phyloP scores from a whole-genome alignment of 2,113 vertebrate genomes.

The Marcusenius ussheri region DNA sequence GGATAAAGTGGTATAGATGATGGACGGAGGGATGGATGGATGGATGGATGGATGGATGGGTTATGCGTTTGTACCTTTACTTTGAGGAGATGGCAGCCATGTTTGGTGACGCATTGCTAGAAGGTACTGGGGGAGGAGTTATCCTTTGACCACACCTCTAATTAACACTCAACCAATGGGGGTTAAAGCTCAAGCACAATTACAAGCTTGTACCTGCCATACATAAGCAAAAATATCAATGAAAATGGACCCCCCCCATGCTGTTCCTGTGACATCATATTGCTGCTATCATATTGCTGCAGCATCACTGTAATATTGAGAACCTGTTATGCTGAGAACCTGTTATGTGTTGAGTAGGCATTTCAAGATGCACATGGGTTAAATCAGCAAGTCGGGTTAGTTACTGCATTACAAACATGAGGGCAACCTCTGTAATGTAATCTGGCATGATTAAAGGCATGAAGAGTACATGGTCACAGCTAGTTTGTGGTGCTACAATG shows the following conservation, averaged over 20 bases:
- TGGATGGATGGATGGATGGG: no score
- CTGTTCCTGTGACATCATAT: not conserved
- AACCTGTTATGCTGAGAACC: not conserved
- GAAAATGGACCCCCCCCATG: not conserved
- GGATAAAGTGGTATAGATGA: no score
- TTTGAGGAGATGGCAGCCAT: not conserved
- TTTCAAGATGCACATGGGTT: not conserved
- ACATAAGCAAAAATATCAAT: not conserved
- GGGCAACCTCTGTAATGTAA: not conserved
- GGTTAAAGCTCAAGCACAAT: slow-evolving; percentile 27
- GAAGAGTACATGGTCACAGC: not conserved
- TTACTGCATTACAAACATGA: not conserved
- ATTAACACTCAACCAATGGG: slow-evolving; percentile 34
- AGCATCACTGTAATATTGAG: not conserved
- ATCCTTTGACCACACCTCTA: slow-evolving; percentile 5
- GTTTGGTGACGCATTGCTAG: not conserved
- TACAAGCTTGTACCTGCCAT: slow-evolving; percentile 13
- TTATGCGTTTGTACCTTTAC: not conserved
- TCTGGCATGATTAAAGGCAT: not conserved
- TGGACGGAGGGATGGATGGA: no score
- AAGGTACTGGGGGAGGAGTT: not conserved
- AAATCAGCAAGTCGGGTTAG: not conserved
- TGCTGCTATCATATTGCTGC: not conserved
- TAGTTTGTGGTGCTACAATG: not conserved
- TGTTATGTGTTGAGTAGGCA: not conserved